These are phyloP conservation scores for Perccottus glenii DNA, from an alignment of 2,113 vertebrate species.

Conservation along the genomic window DNA sequence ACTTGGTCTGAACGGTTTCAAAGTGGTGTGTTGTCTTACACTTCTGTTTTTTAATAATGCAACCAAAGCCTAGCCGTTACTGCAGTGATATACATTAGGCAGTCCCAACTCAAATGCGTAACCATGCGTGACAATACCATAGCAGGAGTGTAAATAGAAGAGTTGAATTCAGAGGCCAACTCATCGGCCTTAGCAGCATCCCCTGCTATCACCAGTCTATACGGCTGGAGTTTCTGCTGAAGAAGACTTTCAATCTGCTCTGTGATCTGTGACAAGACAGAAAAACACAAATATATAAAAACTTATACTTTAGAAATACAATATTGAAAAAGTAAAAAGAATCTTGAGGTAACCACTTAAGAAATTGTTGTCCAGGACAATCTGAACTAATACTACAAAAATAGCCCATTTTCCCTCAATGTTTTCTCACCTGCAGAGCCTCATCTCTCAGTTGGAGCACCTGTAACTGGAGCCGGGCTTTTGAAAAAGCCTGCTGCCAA, in stretches of 20 bases:
- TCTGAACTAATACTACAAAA: no score
- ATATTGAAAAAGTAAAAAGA: neutral
- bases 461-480: constrained; percentile 65
- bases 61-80: neutral
- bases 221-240: constrained; percentile 67
- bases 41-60: no score
- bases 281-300: neutral
- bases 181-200: constrained; percentile 46
- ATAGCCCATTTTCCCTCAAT: neutral
- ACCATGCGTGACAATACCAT: constrained; percentile 70
- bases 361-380: no score
- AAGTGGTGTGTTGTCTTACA: no score
- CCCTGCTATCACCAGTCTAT: constrained; percentile 59
- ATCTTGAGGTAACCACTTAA: no score
- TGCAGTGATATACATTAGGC: neutral
- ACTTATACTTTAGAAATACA: neutral
- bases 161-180: constrained; percentile 63
- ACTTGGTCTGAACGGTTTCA: no score
- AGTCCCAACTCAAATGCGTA: neutral
- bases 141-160: constrained; percentile 63
- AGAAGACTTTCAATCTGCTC: constrained; percentile 58
- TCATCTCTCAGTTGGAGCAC: constrained; percentile 65
- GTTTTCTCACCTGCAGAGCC: constrained; percentile 62
- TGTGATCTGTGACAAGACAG: constrained; percentile 57
- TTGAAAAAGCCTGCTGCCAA: constrained; percentile 75